phyloP scores from a whole-genome alignment of 2,888 invertebrate genomes.

The Syrphus vitripennis region DNA sequence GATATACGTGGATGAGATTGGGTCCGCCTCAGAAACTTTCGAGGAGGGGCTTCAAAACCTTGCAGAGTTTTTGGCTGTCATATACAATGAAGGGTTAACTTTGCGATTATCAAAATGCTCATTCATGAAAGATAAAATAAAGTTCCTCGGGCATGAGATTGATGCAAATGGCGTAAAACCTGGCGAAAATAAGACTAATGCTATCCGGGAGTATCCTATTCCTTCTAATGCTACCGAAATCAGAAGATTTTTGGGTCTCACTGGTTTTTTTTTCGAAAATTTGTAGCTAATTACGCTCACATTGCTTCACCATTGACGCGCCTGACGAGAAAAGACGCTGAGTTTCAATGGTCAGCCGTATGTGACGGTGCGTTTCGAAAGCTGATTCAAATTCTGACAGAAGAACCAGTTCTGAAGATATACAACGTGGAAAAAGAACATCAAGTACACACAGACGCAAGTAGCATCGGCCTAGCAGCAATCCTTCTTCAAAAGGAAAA shows the following conservation, averaged over 20 bases:
- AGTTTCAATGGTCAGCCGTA: constrained; percentile 51
- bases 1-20: too few species aligned
- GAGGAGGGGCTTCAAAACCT: constrained; percentile 45
- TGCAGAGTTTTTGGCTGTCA: constrained; percentile 30
- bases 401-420: constrained; percentile 38
- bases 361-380: constrained; percentile 38
- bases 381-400: neutral
- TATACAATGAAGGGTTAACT: constrained; percentile 57
- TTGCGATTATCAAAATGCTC: constrained; percentile 70
- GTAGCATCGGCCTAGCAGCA: constrained; percentile 42
- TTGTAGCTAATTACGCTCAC: constrained; percentile 71
- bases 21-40: constrained; percentile 42
- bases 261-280: constrained; percentile 75
- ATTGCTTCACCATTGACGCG: constrained; percentile 72
- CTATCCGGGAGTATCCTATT: constrained; percentile 69
- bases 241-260: constrained; percentile 75
- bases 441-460: constrained; percentile 56
- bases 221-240: constrained; percentile 73
- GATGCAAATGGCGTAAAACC: constrained; percentile 72
- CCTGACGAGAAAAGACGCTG: constrained; percentile 47
- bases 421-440: constrained; percentile 52
- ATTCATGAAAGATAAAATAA: constrained; percentile 70
- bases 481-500: neutral
- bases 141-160: constrained; percentile 74
- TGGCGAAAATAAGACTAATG: constrained; percentile 72